These are phyloP conservation scores for Antigone vipio DNA, from an alignment of 2,113 vertebrate genomes.

Conservation along the genomic window DNA sequence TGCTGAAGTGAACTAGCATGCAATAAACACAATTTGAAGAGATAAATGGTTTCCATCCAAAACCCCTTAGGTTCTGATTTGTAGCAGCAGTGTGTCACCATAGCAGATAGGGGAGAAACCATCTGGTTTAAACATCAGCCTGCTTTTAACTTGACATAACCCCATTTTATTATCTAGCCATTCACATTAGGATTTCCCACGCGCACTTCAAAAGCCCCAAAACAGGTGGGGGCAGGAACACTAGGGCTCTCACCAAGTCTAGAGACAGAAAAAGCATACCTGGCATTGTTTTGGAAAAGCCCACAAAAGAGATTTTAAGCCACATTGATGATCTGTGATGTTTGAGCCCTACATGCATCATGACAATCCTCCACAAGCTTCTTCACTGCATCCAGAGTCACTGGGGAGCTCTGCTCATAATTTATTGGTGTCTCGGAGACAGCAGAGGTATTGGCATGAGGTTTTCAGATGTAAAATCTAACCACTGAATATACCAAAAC, in stretches of 20 bases:
- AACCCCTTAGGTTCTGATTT: neutral
- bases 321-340: neutral
- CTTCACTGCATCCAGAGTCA: neutral
- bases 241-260: neutral
- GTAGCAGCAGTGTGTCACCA: neutral
- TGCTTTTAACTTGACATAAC: neutral
- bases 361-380: neutral
- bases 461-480: neutral
- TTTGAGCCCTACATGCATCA: neutral
- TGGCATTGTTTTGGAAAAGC: neutral
- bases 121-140: neutral
- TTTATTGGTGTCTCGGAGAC: neutral
- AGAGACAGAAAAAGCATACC: neutral
- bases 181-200: neutral
- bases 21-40: neutral
- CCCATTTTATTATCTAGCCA: neutral
- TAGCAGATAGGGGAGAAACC: neutral
- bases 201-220: neutral
- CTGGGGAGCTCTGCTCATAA: neutral
- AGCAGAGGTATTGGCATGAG: neutral
- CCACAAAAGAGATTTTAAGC: neutral
- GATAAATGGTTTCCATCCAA: neutral
- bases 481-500: neutral
- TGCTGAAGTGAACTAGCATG: neutral
- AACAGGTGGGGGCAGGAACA: neutral